Conservation (phyloP, 2,113 vertebrate genomes). For the Climacteris rufus region DNA sequence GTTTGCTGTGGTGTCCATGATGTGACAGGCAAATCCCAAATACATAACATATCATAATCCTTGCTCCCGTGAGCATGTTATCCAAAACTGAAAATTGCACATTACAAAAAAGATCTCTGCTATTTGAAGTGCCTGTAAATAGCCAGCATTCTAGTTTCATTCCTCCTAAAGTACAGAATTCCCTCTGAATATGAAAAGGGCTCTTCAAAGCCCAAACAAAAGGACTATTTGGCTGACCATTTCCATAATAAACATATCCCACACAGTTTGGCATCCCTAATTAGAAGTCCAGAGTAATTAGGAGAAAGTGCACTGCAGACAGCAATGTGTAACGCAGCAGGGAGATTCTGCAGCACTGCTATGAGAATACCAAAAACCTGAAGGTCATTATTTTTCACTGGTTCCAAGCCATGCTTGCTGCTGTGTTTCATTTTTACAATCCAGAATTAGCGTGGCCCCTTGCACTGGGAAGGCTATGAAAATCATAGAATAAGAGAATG, state of each 20-base stretch:
- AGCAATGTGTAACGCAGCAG: not conserved
- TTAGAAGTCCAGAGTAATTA: conserved; percentile 34
- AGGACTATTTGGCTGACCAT: not conserved
- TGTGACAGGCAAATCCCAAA: not conserved
- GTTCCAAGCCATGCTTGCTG: not conserved
- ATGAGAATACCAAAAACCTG: conserved; percentile 8
- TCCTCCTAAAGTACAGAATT: conserved; percentile 30
- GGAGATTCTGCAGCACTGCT: not conserved
- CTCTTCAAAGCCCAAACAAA: conserved; percentile 34
- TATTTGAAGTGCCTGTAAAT: not conserved
- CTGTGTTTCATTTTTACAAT: not conserved
- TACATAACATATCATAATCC: not conserved
- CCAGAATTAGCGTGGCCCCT: not conserved
- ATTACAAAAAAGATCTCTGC: not conserved
- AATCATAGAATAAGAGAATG: not conserved
- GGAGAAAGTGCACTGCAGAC: not conserved
- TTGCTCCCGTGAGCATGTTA: not conserved
- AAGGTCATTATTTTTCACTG: not conserved
- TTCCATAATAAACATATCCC: conserved; percentile 47
- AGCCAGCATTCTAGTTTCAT: not conserved
- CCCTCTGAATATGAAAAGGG: conserved; percentile 26
- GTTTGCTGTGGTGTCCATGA: not conserved
- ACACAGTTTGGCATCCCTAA: conserved; percentile 31
- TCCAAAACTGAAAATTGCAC: conserved; percentile 1
- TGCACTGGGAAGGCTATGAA: not conserved